These are phyloP conservation scores for Rhizomys pruinosus DNA, from an alignment of 2,113 vertebrate species.

Conservation along the genomic window DNA sequence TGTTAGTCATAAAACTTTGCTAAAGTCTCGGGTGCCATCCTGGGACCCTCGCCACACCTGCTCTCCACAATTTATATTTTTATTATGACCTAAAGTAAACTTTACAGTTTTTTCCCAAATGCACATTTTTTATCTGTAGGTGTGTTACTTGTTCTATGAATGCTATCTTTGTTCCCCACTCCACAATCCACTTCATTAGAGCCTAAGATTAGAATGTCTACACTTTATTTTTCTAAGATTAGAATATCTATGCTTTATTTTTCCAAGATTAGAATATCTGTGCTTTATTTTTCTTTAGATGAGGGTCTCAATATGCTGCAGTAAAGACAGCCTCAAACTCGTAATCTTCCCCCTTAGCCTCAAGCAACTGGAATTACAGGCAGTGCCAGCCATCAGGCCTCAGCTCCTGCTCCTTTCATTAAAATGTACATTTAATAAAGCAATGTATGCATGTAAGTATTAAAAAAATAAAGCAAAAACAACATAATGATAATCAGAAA, in stretches of 20 bases:
- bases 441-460: neutral
- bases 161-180: neutral
- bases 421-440: neutral
- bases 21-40: too few relatives aligned
- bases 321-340: neutral
- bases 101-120: neutral
- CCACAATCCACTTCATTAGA: neutral
- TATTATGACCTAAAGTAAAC: conserved; percentile 3
- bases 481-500: neutral
- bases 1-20: too few relatives aligned
- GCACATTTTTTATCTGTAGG: neutral
- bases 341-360: neutral
- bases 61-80: too few relatives aligned
- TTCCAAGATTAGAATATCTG: neutral
- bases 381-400: too few relatives aligned
- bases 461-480: neutral
- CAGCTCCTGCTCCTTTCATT: too few relatives aligned
- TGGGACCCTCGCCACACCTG: too few relatives aligned
- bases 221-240: neutral
- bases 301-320: neutral
- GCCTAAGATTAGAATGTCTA: neutral
- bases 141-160: conserved; percentile 36
- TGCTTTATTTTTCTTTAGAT: neutral
- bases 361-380: too few relatives aligned
- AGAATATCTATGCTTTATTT: neutral